A percentile compares a stretch with the other conserved stretches of the same genome.
These are phyloP conservation scores for Saccopteryx leptura DNA, from an alignment of 2,113 vertebrate species.

Conservation along the genomic window DNA sequence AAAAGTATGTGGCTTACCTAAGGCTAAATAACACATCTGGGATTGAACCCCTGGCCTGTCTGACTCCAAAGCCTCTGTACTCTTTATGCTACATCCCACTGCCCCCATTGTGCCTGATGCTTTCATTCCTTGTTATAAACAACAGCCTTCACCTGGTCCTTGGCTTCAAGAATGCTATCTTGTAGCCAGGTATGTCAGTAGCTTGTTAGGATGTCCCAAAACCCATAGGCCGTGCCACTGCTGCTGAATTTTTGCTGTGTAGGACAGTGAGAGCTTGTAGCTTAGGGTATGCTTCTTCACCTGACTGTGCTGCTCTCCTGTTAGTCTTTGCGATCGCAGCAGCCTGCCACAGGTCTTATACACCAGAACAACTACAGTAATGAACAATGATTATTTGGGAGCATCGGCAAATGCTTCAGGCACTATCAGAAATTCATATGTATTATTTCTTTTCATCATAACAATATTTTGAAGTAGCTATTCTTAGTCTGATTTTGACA, in stretches of 20 bases:
- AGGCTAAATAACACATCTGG: not conserved
- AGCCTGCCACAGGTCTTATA: not conserved
- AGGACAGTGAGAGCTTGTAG: not conserved
- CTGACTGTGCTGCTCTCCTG: not conserved
- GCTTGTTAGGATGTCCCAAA: not conserved
- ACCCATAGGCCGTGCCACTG: not conserved
- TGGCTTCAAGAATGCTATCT: not conserved
- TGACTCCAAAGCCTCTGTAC: not conserved
- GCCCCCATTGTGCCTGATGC: too few relatives aligned
- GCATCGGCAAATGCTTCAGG: not conserved
- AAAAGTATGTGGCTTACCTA: not conserved
- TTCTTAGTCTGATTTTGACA: not conserved
- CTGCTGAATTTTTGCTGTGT: not conserved
- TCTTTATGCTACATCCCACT: not conserved
- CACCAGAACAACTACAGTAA: not conserved
- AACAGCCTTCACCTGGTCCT: not conserved
- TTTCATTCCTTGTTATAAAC: not conserved
- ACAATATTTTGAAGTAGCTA: conserved; percentile 22
- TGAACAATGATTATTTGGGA: not conserved
- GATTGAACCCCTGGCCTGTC: not conserved
- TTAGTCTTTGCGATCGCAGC: not conserved
- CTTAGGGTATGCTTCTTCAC: not conserved
- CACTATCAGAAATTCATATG: not conserved
- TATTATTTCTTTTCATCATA: conserved; percentile 5
- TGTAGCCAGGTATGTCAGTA: not conserved